phyloP scores from a whole-genome alignment of 2,113 vertebrate genomes.

The Nibea coibor region DNA sequence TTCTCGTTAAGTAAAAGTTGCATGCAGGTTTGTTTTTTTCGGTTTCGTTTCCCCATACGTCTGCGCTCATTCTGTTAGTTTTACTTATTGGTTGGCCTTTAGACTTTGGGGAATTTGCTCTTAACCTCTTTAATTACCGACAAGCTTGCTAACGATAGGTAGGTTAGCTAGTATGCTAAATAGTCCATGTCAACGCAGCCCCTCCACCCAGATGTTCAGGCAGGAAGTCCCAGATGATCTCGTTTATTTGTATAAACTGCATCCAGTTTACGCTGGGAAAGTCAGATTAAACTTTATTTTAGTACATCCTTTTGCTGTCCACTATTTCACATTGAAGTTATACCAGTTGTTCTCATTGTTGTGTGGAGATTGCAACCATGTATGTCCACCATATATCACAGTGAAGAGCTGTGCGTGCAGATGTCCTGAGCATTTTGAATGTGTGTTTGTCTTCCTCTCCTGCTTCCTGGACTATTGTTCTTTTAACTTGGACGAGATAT shows the following conservation, averaged over 20 bases:
- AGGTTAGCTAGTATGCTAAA: neutral
- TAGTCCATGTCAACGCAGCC: neutral
- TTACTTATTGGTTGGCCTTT: neutral
- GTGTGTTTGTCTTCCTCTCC: conserved; percentile 6
- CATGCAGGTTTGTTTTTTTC: neutral
- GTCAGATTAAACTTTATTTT: too few species aligned
- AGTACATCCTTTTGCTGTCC: too few species aligned
- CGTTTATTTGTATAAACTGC: too few species aligned
- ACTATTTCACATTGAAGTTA: neutral
- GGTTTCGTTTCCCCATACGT: neutral
- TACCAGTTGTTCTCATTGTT: neutral
- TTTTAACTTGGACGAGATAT: neutral
- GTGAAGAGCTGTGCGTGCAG: neutral
- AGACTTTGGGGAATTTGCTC: neutral
- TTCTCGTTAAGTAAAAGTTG: neutral
- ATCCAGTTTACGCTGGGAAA: neutral
- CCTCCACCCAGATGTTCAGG: too few species aligned
- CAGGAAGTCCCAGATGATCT: neutral
- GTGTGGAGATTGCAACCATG: neutral
- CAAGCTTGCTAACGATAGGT: neutral
- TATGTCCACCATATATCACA: neutral
- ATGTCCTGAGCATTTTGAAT: neutral
- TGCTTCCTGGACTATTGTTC: neutral
- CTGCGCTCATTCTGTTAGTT: neutral
- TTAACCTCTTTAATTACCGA: neutral